Percentiles rank a stretch among this genome's conserved stretches.
Conservation (phyloP, 2,113 vertebrate genomes). For the Neoarius graeffei region DNA sequence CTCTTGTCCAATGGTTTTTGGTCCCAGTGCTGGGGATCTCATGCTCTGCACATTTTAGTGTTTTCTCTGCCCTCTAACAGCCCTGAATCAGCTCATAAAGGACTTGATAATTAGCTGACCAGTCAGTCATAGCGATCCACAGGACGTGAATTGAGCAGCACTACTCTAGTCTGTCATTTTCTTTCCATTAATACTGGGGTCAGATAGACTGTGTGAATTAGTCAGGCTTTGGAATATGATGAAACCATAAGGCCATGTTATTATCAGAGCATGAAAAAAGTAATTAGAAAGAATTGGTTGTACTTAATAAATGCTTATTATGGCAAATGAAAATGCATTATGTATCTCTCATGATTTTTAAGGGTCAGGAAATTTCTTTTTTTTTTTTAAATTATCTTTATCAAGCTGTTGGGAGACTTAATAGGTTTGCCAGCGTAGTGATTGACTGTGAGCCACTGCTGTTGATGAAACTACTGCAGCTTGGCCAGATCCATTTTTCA, state of each 20-base stretch:
- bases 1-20: not conserved
- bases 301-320: slow-evolving; percentile 46
- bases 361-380: not conserved
- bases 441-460: slow-evolving; percentile 1
- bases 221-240: slow-evolving; percentile 54
- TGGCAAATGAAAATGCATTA: slow-evolving; percentile 30
- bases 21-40: not conserved
- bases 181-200: slow-evolving; percentile 57
- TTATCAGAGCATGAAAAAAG: slow-evolving; percentile 49
- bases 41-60: not conserved
- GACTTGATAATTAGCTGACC: slow-evolving; percentile 2
- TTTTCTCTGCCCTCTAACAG: not conserved
- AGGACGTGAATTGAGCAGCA: not conserved
- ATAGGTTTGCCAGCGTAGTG: slow-evolving; percentile 20
- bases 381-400: not conserved
- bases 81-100: not conserved
- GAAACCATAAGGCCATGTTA: slow-evolving; percentile 46
- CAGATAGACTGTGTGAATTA: slow-evolving; percentile 63
- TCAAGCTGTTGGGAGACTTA: slow-evolving; percentile 16
- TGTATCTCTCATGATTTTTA: slow-evolving; percentile 27
- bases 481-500: slow-evolving; percentile 45
- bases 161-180: slow-evolving; percentile 53
- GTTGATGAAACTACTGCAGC: slow-evolving; percentile 26
- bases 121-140: not conserved
- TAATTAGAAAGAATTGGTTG: slow-evolving; percentile 41